Conservation (phyloP, 2,797 vertebrate species). For the Etheostoma nigrum region DNA sequence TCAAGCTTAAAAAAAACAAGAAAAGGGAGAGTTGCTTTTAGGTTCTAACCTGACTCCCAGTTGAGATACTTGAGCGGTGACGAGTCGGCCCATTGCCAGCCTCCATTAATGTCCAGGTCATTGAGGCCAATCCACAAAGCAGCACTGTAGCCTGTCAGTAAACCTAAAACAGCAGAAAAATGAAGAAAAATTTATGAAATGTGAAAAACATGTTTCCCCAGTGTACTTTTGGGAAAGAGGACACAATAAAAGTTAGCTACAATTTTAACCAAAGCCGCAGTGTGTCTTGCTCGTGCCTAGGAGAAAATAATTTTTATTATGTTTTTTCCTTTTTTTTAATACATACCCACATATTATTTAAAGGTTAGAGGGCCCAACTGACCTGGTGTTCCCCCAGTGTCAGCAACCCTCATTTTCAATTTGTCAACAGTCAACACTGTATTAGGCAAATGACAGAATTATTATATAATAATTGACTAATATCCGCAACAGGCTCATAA, state of each 20-base stretch:
- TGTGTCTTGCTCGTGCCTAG: too few relatives aligned
- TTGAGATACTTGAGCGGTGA: constrained; percentile 98
- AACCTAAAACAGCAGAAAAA: constrained; percentile 71
- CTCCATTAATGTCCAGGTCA: constrained; percentile 95
- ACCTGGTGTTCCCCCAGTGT: too few relatives aligned
- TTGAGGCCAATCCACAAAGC: constrained; percentile 97
- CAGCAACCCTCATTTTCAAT: background rate
- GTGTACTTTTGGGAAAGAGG: background rate
- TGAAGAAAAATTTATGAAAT: background rate
- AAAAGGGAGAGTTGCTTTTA: constrained; percentile 31
- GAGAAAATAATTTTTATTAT: too few relatives aligned
- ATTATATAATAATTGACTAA: constrained; percentile 33
- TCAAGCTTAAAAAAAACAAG: constrained; percentile 30
- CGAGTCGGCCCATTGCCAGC: constrained; percentile 98
- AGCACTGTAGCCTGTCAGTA: constrained; percentile 93
- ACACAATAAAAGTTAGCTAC: background rate
- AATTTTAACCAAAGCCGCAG: too few relatives aligned
- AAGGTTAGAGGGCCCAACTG: too few relatives aligned
- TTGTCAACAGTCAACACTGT: background rate
- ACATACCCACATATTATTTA: too few relatives aligned
- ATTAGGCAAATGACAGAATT: background rate
- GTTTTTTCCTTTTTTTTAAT: too few relatives aligned
- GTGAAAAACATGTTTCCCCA: background rate
- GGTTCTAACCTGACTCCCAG: constrained; percentile 93
- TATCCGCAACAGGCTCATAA: constrained; percentile 16